A percentile compares a stretch with the other conserved stretches of the same genome.
phyloP scores from a whole-genome alignment of 2,797 vertebrate genomes.

The Sebastes vulpes region DNA sequence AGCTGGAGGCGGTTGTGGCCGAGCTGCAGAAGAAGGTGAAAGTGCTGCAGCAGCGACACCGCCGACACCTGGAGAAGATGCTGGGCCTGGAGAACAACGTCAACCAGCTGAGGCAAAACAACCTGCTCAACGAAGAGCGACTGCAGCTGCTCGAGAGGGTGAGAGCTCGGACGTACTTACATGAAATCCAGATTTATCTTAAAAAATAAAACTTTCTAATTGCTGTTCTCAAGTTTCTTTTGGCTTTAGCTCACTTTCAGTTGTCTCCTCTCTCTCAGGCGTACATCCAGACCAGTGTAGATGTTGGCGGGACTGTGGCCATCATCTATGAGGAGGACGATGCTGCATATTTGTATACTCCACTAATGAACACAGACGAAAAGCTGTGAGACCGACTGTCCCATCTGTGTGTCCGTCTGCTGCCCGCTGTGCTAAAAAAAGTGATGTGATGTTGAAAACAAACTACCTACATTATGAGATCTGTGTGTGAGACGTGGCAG shows the following conservation, averaged over 20 bases:
- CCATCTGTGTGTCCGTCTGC: neutral
- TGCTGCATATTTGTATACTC: constrained; percentile 72
- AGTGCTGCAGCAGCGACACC: constrained; percentile 85
- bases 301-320: constrained; percentile 76
- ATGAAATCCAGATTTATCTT: neutral
- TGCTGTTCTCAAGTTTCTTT: neutral
- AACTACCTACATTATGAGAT: constrained; percentile 3
- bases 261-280: constrained; percentile 58
- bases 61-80: constrained; percentile 84
- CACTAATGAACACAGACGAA: constrained; percentile 44
- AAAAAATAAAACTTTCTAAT: neutral
- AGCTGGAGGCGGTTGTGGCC: constrained; percentile 76
- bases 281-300: constrained; percentile 72
- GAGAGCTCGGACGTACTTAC: neutral
- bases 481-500: neutral
- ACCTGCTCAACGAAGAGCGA: constrained; percentile 79
- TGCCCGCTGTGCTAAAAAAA: constrained; percentile 14
- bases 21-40: constrained; percentile 86
- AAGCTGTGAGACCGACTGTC: constrained; percentile 23
- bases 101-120: constrained; percentile 81
- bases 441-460: neutral
- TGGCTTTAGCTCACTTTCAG: neutral
- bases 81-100: constrained; percentile 84
- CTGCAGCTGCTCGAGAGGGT: constrained; percentile 81
- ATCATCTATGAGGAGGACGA: constrained; percentile 84